Evolutionary conservation across 2,797 vertebrate species (phyloP).

Genomic region (Sciurus carolinensis): DNA sequence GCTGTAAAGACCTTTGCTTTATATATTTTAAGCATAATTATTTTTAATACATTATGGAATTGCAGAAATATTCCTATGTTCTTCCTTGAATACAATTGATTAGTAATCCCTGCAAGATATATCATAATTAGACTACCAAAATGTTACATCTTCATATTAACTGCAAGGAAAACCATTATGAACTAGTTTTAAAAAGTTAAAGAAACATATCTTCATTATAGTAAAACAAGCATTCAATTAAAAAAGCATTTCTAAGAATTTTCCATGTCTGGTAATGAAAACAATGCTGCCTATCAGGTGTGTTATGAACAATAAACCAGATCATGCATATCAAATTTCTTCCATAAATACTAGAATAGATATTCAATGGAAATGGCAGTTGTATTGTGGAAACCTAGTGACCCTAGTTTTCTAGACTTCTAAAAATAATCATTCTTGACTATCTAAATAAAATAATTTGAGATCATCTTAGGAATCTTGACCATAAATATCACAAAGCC

Average conservation of each 20-base stretch:
- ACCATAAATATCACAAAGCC: neutral
- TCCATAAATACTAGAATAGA: neutral
- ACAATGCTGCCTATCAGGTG: neutral
- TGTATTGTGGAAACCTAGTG: neutral
- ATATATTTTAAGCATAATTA: conserved; percentile 40
- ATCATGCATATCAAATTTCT: neutral
- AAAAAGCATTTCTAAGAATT: conserved; percentile 42
- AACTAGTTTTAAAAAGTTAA: conserved; percentile 18
- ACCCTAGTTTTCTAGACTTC: conserved; percentile 18
- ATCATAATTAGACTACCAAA: conserved; percentile 49
- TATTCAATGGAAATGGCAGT: conserved; percentile 17
- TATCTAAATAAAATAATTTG: conserved; percentile 15
- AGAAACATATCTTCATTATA: conserved; percentile 13
- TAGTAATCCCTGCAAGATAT: neutral
- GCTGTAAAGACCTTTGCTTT: neutral
- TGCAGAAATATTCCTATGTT: conserved; percentile 34
- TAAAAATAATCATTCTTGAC: conserved; percentile 44
- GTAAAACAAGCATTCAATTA: neutral
- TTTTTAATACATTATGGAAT: conserved; percentile 30
- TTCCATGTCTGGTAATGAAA: conserved; percentile 33
- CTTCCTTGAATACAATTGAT: conserved; percentile 28
- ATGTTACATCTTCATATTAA: conserved; percentile 38
- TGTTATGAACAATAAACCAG: neutral
- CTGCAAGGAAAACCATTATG: conserved; percentile 33
- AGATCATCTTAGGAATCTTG: neutral